Base-by-base conservation (phyloP, 2,113 vertebrate genomes). In the Channa argus region DNA sequence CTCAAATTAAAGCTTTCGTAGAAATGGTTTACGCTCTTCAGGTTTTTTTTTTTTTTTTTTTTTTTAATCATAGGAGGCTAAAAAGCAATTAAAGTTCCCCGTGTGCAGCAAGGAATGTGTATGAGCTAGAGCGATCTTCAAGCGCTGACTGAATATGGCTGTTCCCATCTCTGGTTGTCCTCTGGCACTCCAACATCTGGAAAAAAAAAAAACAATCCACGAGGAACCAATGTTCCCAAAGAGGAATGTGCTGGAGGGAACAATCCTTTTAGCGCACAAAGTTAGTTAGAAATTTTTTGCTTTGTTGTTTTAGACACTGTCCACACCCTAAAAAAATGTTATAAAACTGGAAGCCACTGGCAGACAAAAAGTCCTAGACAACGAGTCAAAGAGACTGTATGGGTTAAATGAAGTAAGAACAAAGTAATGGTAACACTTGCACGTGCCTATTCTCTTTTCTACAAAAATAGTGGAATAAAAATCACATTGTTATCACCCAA, bases 261-360 rank as follows among this genome's bases (percentile, higher is more conserved):
- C 80, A 79, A 84, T 88, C 85, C 80, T 77, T 86, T 86, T 78
- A 89, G 90, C 83, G 51, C 82, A 79, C 69, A 74, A 24, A 78
- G 52, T 65, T 70, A 50, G 68, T 76, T 89, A 78, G 46, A 79
- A 74, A 85, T 91, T 91, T 91, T 94, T 93, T 92, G 88, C 90
- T 92, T 90, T 41, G 56, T 91, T 90, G 83, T 86, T 91, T 89
- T 83, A 83, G 77, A 89, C 81, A 78, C 61, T 65, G 79, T 78
- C 82, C 85, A 79, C 80, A 80, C 80, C 46, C 89, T 87, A 90
- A 84, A 87, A 87, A 91, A 91, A 88, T 78, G 55, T 90, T 94
- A 94, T 65, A 93, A 95, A 94, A 94, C 76, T 91, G 93, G 93
- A 94, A 94, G 93, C 92, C 91, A 92, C 83, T 91, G 89, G 86